Evolutionary conservation across 53 echinoderm and acorn worm species (phyloP).

Genomic region (Mesocentrotus franciscanus): DNA sequence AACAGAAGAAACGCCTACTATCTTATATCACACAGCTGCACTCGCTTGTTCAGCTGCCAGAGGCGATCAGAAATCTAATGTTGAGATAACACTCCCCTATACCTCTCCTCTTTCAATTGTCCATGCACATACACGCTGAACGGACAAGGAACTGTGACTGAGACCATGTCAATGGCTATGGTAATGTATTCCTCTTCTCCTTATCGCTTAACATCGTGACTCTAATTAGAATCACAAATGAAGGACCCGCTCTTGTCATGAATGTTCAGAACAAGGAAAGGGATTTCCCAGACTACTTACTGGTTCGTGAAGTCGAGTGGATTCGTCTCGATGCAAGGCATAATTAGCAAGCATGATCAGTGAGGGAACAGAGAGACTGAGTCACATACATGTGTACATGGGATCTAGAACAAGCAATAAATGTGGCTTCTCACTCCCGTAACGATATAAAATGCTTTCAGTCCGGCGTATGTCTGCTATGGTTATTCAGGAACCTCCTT

Average conservation of each 20-base stretch:
- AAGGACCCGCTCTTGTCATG: slow-evolving; percentile 7
- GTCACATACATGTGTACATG: slow-evolving; percentile 25
- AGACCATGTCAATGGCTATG: background rate
- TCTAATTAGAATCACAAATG: slow-evolving; percentile 54
- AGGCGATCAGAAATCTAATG: slow-evolving; percentile 9
- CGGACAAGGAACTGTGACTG: background rate
- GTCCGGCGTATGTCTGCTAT: slow-evolving; percentile 7
- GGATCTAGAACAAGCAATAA: slow-evolving; percentile 6
- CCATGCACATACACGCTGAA: background rate
- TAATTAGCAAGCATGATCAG: slow-evolving; percentile 65
- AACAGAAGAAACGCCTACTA: background rate
- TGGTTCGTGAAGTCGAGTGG: slow-evolving; percentile 31
- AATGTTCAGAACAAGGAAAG: slow-evolving; percentile 31
- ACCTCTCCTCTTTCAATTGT: slow-evolving; percentile 22
- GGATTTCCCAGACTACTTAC: slow-evolving; percentile 39
- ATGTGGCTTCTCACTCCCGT: slow-evolving; percentile 9
- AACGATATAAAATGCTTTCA: background rate
- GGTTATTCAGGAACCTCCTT: background rate
- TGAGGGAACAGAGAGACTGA: background rate
- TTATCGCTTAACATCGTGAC: slow-evolving; percentile 44
- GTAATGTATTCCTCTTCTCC: slow-evolving; percentile 33
- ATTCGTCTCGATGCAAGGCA: slow-evolving; percentile 51
- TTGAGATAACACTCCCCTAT: background rate
- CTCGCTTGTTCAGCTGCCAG: slow-evolving; percentile 1
- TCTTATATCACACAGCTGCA: slow-evolving; percentile 21